Evolutionary conservation across 2,797 vertebrate species (phyloP).

Genomic region (Scomberomorus guttatus): DNA sequence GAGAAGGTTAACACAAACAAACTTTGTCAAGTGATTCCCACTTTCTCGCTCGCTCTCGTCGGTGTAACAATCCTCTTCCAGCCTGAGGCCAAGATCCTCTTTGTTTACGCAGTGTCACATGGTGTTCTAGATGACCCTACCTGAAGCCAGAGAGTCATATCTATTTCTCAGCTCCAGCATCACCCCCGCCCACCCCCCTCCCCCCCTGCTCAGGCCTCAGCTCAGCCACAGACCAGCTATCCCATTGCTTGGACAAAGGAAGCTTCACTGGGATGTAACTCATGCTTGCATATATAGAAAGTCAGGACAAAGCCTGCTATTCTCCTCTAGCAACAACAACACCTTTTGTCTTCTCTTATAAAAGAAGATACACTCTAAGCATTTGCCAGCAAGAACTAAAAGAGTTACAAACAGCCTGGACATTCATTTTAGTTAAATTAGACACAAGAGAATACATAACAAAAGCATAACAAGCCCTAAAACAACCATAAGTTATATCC

Average conservation of each 20-base stretch:
- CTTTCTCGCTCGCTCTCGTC: constrained; percentile 34
- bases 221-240: constrained; percentile 62
- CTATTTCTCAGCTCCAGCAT: constrained; percentile 48
- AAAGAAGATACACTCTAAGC: constrained; percentile 60
- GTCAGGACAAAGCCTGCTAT: constrained; percentile 70
- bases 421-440: constrained; percentile 5
- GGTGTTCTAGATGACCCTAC: constrained; percentile 64
- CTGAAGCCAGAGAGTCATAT: constrained; percentile 66
- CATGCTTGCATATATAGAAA: constrained; percentile 70
- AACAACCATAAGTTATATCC: not conserved
- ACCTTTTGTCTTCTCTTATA: constrained; percentile 70
- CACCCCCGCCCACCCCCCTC: not conserved
- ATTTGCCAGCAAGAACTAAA: constrained; percentile 33
- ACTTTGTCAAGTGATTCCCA: constrained; percentile 61
- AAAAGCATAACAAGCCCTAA: not conserved
- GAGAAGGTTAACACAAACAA: constrained; percentile 68
- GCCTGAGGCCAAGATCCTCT: constrained; percentile 65
- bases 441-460: not conserved
- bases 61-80: constrained; percentile 52
- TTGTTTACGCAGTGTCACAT: constrained; percentile 65
- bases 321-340: constrained; percentile 73
- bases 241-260: constrained; percentile 71
- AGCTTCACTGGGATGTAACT: constrained; percentile 74
- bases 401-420: constrained; percentile 23
- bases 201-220: constrained; percentile 43